Evolutionary conservation across 1,140 invertebrate genomes (phyloP), one percentile per base, ranked within the genome.

Genomic region (Dufourea novaeangliae): DNA sequence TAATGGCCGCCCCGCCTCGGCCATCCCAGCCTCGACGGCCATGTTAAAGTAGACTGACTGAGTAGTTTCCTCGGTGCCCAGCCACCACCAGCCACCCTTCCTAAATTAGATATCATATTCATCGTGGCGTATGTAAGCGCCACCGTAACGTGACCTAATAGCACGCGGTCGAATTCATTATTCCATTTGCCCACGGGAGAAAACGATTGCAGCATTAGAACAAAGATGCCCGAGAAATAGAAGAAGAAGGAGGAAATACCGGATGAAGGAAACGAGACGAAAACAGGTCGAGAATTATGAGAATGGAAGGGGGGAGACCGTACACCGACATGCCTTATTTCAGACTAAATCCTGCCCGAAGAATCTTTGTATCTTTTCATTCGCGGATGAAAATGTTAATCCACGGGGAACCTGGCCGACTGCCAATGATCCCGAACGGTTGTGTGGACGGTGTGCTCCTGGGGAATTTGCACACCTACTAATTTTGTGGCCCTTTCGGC

Each of bases 341-440:
- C 56, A 22, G 52, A 37, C 68, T 37, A 39, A 61, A 44, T 22
- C 54, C 39, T 39, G 20, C 37, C n/a, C 14, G 25, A n/a, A 22
- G n/a, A 61, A 59, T 76, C 66, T 61, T 76, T 61, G 41, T 32
- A 68, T 37, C 54, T 68, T 68, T 59, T 59, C 67, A 39, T 70
- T 54, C 67, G 17, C 59, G 25, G 17, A 14, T 34, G 75, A 83
- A 88, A 88, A 86, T 89, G 88, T 89, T 90, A 90, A 90, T 89
- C 86, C 78, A 63, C 66, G 64, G 64, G 56, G 75, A 73, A 81
- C 75, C 86, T 90, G 88, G 89, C 82, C 46, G 66, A 25, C 61
- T 34, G 87, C 88, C 89, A 90, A 82, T 67, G 57, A 86, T 77
- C 73, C 79, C 78, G 77, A 78, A 79, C 78, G 73, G 66, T 34